Evolutionary conservation across 2,113 vertebrate species (phyloP).

Genomic region (human (Homo sapiens)): GRCh38 chr12:72211501-72212000

Average conservation of each 20-base stretch:
- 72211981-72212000: background rate
- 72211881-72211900: background rate
- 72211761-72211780: background rate
- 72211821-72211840: background rate
- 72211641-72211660: background rate
- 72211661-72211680: background rate
- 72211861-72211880: background rate
- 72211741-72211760: background rate
- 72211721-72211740: background rate
- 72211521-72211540: background rate
- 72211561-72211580: background rate
- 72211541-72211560: background rate
- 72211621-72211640: background rate
- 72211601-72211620: background rate
- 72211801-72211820: background rate
- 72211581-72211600: constrained; percentile 27
- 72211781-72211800: background rate
- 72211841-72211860: background rate
- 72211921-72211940: background rate
- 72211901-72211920: background rate
- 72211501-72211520: background rate
- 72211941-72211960: background rate
- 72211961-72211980: background rate
- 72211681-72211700: background rate
- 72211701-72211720: background rate